Percentiles rank a stretch among this genome's conserved stretches.
Conservation (phyloP, 1,140 invertebrate species). For the Drosophila melanica region DNA sequence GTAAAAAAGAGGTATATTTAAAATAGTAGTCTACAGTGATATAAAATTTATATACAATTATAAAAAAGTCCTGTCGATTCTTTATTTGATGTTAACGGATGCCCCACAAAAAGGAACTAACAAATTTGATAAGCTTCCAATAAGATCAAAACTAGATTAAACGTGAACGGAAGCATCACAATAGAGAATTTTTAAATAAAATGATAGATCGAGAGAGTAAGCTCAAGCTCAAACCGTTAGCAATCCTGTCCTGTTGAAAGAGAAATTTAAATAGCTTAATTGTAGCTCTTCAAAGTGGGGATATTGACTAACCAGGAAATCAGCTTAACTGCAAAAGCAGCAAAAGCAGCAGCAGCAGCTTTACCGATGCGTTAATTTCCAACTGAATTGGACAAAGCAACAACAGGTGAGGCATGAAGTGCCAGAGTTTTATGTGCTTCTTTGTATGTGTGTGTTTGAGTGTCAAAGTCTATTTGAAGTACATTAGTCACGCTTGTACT, state of each 20-base stretch:
- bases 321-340: conserved; percentile 29
- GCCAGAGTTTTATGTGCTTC: neutral
- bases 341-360: conserved; percentile 23
- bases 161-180: too few species aligned
- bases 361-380: conserved; percentile 42
- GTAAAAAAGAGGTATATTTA: too few species aligned
- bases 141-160: too few species aligned
- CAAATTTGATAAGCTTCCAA: too few species aligned
- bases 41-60: too few species aligned
- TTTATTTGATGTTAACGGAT: too few species aligned
- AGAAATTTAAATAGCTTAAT: neutral
- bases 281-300: conserved; percentile 21
- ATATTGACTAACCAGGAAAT: conserved; percentile 18
- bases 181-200: too few species aligned
- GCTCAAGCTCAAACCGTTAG: too few species aligned
- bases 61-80: too few species aligned
- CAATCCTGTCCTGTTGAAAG: neutral
- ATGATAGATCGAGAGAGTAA: too few species aligned
- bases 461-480: conserved; percentile 52
- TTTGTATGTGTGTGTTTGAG: conserved; percentile 7
- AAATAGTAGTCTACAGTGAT: too few species aligned
- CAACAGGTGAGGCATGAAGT: conserved; percentile 39
- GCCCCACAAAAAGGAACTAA: too few species aligned
- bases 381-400: conserved; percentile 45
- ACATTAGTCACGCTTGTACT: conserved; percentile 45